Base-by-base conservation (phyloP, 1,140 invertebrate genomes). In the Bathynomus jamesi region DNA sequence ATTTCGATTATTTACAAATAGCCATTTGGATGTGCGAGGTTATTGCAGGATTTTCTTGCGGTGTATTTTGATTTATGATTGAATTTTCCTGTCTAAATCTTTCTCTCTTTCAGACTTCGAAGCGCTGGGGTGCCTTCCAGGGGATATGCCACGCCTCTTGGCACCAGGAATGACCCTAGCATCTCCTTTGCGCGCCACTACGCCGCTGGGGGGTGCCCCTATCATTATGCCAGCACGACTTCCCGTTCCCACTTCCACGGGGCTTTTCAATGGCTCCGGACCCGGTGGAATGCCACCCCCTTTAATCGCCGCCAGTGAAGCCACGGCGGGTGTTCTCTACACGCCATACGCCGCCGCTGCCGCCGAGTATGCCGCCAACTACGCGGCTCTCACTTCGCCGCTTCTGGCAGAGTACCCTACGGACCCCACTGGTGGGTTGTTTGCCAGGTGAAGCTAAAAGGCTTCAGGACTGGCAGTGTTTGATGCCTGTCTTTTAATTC, bases 361-460 rank as follows among this genome's bases (percentile, higher is more conserved):
- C 17, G 76, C 78, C 17, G 78, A 76, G 61, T 78, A 78, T 60
- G 92, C 94, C 78, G 87, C 89, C 80, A 93, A 93, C 82, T 95
- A 94, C 83, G 91, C 92, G 21, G 91, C 92, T 32, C 84, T 94
- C 68, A 87, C 89, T 30, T 88, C 89, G 30, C 89, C 91, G 66
- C 91, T 92, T 69, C 86, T 94, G 77, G 87, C 93, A 79, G 85
- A 91, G 78, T 86, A 87, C 78, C 84, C 87, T 79, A 86, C 88
- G 70, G 91, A 95, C 86, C 91, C 93, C 88, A 90, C 91, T 87
- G 93, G 93, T 95, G 93, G 92, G 92, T 82, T 82, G 73, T 95
- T 82, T 79, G 81, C 82, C 67, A 81, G 82, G 79, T 83, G 81
- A 80, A 78, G 40, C 40, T 17, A 11, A 53, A 53, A 53, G 40